Conservation (phyloP, 2,888 invertebrate genomes). For the Melikaiella ostensackeni region DNA sequence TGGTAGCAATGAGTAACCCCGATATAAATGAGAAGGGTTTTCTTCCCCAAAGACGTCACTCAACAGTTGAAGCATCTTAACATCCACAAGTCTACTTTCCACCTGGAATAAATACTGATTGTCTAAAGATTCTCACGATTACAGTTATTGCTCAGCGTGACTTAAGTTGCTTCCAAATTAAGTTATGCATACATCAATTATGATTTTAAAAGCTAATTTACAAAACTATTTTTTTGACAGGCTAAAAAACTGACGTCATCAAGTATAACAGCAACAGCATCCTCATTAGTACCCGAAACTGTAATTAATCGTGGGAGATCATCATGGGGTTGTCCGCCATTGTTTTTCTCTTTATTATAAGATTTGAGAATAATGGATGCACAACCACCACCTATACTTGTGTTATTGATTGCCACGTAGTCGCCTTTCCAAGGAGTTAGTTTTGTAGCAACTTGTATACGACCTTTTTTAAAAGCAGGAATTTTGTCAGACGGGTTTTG, state of each 20-base stretch:
- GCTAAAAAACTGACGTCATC: slow-evolving; percentile 78
- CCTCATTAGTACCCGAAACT: slow-evolving; percentile 87
- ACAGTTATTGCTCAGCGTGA: too few species aligned
- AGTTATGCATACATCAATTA: too few species aligned
- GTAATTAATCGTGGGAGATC: slow-evolving; percentile 84
- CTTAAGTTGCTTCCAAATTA: too few species aligned
- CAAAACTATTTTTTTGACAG: too few species aligned
- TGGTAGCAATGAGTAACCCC: too few species aligned
- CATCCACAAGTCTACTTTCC: slow-evolving; percentile 77
- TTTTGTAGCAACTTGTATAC: slow-evolving; percentile 50
- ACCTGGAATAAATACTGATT: slow-evolving; percentile 58
- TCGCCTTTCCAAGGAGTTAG: slow-evolving; percentile 51
- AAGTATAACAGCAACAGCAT: slow-evolving; percentile 83
- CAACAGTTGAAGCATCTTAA: too few species aligned
- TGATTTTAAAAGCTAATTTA: too few species aligned
- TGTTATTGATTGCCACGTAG: slow-evolving; percentile 45
- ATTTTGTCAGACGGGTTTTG: slow-evolving; percentile 69
- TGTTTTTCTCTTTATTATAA: slow-evolving; percentile 64
- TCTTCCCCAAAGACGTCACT: too few species aligned
- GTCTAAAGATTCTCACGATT: too few species aligned
- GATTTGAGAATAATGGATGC: slow-evolving; percentile 50
- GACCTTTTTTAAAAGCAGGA: slow-evolving; percentile 49
- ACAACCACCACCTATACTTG: slow-evolving; percentile 45
- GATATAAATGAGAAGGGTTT: too few species aligned
- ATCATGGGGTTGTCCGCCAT: slow-evolving; percentile 81